These are phyloP conservation scores for Cryptosula pallasiana DNA, from an alignment of 2,888 invertebrate species.

Conservation along the genomic window DNA sequence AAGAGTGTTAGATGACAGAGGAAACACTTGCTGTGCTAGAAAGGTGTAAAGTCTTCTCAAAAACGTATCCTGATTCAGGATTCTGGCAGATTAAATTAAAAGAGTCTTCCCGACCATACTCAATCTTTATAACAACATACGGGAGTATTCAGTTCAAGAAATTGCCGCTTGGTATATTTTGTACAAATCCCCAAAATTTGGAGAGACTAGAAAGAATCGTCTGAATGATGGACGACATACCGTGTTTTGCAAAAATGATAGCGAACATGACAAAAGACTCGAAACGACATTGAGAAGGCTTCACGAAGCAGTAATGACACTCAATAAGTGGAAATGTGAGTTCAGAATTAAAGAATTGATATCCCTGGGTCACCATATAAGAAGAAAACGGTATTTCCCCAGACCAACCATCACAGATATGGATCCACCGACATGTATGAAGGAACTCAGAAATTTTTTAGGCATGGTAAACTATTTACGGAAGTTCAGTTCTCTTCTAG, in stretches of 20 bases:
- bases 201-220: background rate
- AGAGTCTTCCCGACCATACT: background rate
- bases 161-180: background rate
- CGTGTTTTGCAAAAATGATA: background rate
- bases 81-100: background rate
- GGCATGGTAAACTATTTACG: too few relatives aligned
- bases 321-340: background rate
- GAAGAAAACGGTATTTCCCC: too few relatives aligned
- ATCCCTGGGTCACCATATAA: too few relatives aligned
- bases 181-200: background rate
- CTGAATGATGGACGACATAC: background rate
- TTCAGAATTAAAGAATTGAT: background rate
- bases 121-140: background rate
- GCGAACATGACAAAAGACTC: background rate
- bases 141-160: background rate
- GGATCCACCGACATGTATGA: too few relatives aligned
- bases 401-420: too few relatives aligned
- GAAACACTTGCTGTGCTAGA: background rate
- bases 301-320: too few relatives aligned
- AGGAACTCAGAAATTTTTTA: too few relatives aligned
- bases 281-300: background rate
- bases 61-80: background rate
- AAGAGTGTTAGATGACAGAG: background rate
- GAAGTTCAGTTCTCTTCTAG: too few relatives aligned
- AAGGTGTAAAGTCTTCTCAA: background rate